Evolutionary conservation across 2,888 invertebrate genomes (phyloP).

Genomic region (Stenoptilia bipunctidactyla): DNA sequence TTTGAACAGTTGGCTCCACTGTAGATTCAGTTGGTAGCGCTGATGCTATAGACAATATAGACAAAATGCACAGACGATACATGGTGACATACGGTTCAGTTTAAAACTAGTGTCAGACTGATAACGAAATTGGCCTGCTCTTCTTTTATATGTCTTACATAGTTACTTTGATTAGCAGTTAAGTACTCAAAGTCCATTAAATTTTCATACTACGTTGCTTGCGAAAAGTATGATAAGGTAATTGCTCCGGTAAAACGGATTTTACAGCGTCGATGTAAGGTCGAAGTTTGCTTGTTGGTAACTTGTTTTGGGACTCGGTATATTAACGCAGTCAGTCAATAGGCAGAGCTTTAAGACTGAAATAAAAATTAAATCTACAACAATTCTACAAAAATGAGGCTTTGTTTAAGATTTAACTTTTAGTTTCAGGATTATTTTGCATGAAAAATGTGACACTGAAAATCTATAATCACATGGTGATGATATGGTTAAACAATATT

Average conservation of each 20-base stretch:
- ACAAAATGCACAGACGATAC: constrained; percentile 31
- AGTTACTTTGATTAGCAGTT: constrained; percentile 41
- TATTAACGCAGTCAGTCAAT: neutral
- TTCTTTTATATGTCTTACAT: constrained; percentile 63
- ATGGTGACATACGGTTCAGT: constrained; percentile 20
- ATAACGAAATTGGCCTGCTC: constrained; percentile 47
- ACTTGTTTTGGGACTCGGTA: neutral
- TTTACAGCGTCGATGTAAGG: constrained; percentile 15
- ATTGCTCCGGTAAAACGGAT: neutral
- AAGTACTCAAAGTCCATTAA: constrained; percentile 51
- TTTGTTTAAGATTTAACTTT: too few species aligned
- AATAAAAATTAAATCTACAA: too few species aligned
- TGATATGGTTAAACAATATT: too few species aligned
- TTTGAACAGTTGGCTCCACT: constrained; percentile 32
- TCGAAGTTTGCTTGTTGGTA: constrained; percentile 19
- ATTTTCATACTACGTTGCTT: constrained; percentile 65
- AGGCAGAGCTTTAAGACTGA: neutral
- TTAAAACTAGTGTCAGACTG: constrained; percentile 44
- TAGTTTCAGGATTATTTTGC: too few species aligned
- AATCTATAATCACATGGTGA: too few species aligned
- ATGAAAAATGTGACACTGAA: too few species aligned
- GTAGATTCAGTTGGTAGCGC: constrained; percentile 47
- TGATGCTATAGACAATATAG: constrained; percentile 25
- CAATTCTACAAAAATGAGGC: too few species aligned
- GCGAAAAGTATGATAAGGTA: constrained; percentile 33